Conservation (phyloP, 1,140 invertebrate genomes). For the Eufriesea mexicana region DNA sequence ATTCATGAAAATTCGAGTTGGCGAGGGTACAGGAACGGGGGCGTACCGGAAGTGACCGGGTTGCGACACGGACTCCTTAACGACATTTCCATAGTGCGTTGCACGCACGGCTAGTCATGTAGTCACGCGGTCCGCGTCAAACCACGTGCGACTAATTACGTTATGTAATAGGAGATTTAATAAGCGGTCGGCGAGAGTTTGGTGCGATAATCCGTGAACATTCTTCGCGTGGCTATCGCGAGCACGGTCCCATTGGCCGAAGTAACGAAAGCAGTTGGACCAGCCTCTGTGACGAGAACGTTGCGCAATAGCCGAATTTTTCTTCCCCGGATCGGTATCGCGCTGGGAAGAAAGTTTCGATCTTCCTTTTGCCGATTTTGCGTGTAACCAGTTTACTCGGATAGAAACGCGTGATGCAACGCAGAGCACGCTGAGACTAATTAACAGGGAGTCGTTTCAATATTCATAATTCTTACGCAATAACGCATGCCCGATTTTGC, state of each 20-base stretch:
- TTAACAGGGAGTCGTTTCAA: background rate
- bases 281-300: background rate
- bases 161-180: slow-evolving; percentile 69
- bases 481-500: background rate
- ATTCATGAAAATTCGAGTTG: too few relatives aligned
- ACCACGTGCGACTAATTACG: slow-evolving; percentile 67
- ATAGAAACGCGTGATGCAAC: background rate
- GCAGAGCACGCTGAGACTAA: background rate
- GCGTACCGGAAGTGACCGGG: background rate
- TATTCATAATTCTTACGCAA: background rate
- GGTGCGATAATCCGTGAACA: background rate
- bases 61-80: background rate
- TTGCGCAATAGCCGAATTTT: background rate
- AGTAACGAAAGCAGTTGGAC: background rate
- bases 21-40: too few relatives aligned
- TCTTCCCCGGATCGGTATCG: background rate
- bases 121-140: slow-evolving; percentile 48
- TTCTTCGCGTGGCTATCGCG: background rate
- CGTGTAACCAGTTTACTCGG: background rate
- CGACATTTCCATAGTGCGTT: slow-evolving; percentile 22
- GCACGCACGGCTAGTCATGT: slow-evolving; percentile 70
- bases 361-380: background rate
- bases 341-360: background rate
- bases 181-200: background rate
- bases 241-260: background rate